Base-by-base conservation (phyloP, 2,797 vertebrate species). In the Sebastiscus albofasciatus region DNA sequence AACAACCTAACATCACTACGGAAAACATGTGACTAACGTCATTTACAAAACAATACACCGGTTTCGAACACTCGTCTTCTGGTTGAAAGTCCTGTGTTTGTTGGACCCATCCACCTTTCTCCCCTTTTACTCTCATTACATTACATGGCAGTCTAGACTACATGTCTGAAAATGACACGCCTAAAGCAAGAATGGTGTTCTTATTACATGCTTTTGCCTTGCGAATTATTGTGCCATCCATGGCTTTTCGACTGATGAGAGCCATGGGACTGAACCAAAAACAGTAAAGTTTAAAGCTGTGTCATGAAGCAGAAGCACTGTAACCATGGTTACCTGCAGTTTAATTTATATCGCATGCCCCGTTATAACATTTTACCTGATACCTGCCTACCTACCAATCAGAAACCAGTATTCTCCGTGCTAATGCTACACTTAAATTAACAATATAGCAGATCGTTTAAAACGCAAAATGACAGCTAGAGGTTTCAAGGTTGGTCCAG, bases 381-480 rank as follows among this genome's bases (percentile, higher is more conserved):
- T 31, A 14, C 27, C 5, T 54, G 7, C 4, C 5, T 54, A 10
- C 8, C 36, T 55, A 18, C 54, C 36, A 31, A 13, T 67, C 26
- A 66, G 60, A 46, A 14, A 4, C 18, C 6, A 34, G 12, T 18
- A 24, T 14, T n/a, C 2, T 55, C 9, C 0, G 4, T 60, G 31
- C 22, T 10, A 14, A 9, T 56, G 7, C 46, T 58, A 4, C 59
- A 68, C 7, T 10, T 65, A 56, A 26, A 60, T 73, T 5, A 77
- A 34, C 49, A 49, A 22, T 13, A 73, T 14, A 8, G 7, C 22
- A 16, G 34, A 55, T 16, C 22, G 67, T 33, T 69, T 33, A 16
- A 62, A 69, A 59, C n/a, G 8, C 46, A 59, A 68, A 83, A 67
- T 56, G 20, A 54, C 77, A 79, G 8, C 31, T 16, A 16, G 33